Evolutionary conservation across 2,797 vertebrate genomes (phyloP), one percentile per base, ranked within the genome.

Genomic region (Anabacerthia variegaticeps): DNA sequence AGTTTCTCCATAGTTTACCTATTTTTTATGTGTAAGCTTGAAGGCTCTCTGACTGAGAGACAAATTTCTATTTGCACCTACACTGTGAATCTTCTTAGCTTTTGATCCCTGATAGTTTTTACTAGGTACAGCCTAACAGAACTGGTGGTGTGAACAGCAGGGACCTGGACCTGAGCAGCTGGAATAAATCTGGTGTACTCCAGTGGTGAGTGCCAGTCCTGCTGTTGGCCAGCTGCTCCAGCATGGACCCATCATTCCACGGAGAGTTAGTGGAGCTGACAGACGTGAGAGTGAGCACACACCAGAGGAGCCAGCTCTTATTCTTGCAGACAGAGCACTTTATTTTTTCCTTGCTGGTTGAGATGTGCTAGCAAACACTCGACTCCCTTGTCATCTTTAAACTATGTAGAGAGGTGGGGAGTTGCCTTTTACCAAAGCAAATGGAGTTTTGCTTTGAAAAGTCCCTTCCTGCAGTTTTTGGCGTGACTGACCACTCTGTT

Each of bases 361-460:
- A 79, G 65, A 68, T 80, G 12, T 72, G 87, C 54, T 52, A 73
- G 67, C 67, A 85, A 93, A 69, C 73, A 52, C 59, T 81, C 4
- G 0, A 7, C 75, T 86, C 94, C 56, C 69, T 55, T 89, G 80
- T 93, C 81, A 80, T 80, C 84, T 83, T 82, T 74, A 59, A 94
- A 82, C 77, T 73, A 46, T 77, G 85, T 88, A 20, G 92, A 78
- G 91, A 89, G 86, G 85, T 83, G 37, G 76, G 73, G 93, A 91
- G 66, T n/a, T 92, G 69, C 55, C 75, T 91, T 92, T 88, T 56
- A 82, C 48, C 16, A 39, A 67, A 80, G 63, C 68, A 65, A 89
- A 85, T n/a, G 85, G 72, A n/a, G 46, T 94, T 89, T 26, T 91
- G 89, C 88, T 88, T 79, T 77, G 77, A 76, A 66, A 91, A 95